phyloP scores from a whole-genome alignment of 1,140 invertebrate genomes.

The Drosophila chauvacae region DNA sequence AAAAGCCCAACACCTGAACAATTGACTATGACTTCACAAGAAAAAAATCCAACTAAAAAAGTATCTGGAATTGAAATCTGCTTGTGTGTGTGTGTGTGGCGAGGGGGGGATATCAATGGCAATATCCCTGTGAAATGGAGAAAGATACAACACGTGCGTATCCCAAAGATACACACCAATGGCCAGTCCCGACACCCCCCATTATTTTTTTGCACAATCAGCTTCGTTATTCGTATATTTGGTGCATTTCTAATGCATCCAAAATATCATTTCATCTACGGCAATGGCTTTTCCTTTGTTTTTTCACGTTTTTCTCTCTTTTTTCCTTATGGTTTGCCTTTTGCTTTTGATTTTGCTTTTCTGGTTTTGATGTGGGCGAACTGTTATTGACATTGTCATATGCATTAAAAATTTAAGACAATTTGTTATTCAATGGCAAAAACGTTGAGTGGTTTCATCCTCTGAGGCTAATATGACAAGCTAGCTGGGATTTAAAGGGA shows the following conservation, averaged over 20 bases:
- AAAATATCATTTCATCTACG: constrained; percentile 6
- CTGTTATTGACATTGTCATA: constrained; percentile 46
- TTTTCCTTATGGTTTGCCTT: background rate
- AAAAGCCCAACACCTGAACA: background rate
- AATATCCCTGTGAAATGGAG: constrained; percentile 1
- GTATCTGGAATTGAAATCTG: constrained; percentile 4
- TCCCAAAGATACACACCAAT: constrained; percentile 10
- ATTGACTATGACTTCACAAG: constrained; percentile 10
- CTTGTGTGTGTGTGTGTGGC: background rate
- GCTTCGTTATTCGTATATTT: constrained; percentile 13
- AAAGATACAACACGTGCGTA: constrained; percentile 6
- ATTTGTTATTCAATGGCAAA: constrained; percentile 20
- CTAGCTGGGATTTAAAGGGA: constrained; percentile 21
- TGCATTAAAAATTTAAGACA: constrained; percentile 52
- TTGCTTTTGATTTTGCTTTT: constrained; percentile 1
- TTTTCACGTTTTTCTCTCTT: background rate
- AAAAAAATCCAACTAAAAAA: constrained; percentile 9
- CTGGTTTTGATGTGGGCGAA: constrained; percentile 7
- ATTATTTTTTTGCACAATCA: background rate
- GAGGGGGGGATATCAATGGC: background rate
- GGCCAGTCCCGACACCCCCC: background rate
- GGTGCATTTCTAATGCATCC: constrained; percentile 11
- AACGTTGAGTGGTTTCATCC: constrained; percentile 21
- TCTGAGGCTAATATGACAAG: constrained; percentile 19
- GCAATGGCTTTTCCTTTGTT: constrained; percentile 14